Evolutionary conservation across 2,797 vertebrate species (phyloP).

Genomic region (Bovichtus diacanthus): DNA sequence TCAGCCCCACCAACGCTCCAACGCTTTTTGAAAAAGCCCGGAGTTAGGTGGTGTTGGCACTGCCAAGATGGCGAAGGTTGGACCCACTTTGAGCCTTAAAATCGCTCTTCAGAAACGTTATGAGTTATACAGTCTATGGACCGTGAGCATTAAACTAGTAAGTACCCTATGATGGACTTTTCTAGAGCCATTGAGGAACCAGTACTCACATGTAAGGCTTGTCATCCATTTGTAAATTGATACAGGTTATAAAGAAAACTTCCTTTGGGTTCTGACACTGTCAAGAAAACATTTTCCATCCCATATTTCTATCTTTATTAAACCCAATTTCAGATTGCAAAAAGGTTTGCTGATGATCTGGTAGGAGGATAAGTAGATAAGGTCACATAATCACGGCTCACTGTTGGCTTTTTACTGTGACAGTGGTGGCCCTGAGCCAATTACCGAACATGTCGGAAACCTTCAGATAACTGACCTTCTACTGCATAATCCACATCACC

Average conservation of each 20-base stretch:
- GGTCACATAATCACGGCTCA: constrained; percentile 55
- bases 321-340: not conserved
- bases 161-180: not conserved
- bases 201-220: not conserved
- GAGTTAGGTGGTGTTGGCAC: too few species aligned
- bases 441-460: constrained; percentile 55
- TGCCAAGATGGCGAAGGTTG: too few species aligned
- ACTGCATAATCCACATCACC: constrained; percentile 53
- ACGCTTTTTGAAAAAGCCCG: too few species aligned
- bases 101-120: too few species aligned
- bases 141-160: not conserved
- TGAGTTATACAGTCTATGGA: too few species aligned
- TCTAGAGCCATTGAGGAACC: not conserved
- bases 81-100: too few species aligned
- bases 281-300: constrained; percentile 9
- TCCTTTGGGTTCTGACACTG: not conserved
- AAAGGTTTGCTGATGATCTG: constrained; percentile 6
- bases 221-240: not conserved
- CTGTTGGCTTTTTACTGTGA: constrained; percentile 48
- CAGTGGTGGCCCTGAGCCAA: constrained; percentile 53
- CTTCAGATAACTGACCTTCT: constrained; percentile 59
- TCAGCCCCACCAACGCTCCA: too few species aligned
- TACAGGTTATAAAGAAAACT: not conserved
- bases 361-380: constrained; percentile 32
- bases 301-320: constrained; percentile 4